Conservation (phyloP, 2,797 vertebrate species). For the Neosilurus mollespiculum region DNA sequence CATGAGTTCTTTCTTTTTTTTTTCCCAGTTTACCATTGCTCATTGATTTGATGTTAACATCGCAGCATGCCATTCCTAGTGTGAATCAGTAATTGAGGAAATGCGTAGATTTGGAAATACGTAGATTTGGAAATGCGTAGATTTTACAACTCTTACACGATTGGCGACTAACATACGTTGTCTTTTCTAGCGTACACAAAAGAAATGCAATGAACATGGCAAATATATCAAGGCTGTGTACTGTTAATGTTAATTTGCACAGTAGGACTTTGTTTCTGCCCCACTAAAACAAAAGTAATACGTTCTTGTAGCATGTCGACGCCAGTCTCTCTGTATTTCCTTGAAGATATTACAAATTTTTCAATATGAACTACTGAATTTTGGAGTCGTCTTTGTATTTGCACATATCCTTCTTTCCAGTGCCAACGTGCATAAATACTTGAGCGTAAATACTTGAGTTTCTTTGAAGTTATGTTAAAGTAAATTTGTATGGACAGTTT, state of each 20-base stretch:
- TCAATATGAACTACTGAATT: constrained; percentile 46
- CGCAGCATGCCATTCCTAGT: neutral
- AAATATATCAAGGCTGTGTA: constrained; percentile 77
- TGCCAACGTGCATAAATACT: constrained; percentile 65
- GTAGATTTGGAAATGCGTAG: neutral
- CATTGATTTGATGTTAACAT: constrained; percentile 9
- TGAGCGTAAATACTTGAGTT: constrained; percentile 67
- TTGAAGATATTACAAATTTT: constrained; percentile 43
- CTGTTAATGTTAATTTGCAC: constrained; percentile 78
- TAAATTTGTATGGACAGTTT: constrained; percentile 73
- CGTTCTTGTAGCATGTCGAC: constrained; percentile 71
- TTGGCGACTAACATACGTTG: constrained; percentile 11
- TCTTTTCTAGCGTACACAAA: constrained; percentile 36
- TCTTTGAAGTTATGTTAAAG: constrained; percentile 61
- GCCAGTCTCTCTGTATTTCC: constrained; percentile 43
- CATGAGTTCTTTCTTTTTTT: neutral
- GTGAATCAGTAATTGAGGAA: neutral
- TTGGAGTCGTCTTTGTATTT: constrained; percentile 63
- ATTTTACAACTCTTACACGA: constrained; percentile 13
- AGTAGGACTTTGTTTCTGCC: constrained; percentile 61
- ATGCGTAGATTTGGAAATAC: constrained; percentile 8
- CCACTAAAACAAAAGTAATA: constrained; percentile 58
- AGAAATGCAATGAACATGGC: constrained; percentile 72
- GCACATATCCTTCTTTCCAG: constrained; percentile 57
- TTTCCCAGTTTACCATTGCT: neutral